These are phyloP conservation scores for Proisotoma minuta DNA, from an alignment of 2,888 invertebrate species.

Conservation along the genomic window DNA sequence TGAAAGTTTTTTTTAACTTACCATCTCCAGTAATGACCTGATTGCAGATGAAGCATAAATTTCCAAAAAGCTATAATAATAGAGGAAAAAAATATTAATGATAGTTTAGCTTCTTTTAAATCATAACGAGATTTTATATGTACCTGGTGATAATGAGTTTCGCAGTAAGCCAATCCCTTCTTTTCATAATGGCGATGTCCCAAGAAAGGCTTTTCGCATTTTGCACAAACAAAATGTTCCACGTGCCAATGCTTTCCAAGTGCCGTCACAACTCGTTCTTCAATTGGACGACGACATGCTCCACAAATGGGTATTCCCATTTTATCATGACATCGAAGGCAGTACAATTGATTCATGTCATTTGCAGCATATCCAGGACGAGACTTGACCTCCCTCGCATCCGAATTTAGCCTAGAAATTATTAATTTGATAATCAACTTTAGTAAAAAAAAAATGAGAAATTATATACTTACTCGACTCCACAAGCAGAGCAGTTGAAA, in stretches of 20 bases:
- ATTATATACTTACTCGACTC: too few relatives aligned
- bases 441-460: too few relatives aligned
- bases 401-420: too few relatives aligned
- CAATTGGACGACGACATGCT: slow-evolving; percentile 96
- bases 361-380: slow-evolving; percentile 83
- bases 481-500: slow-evolving; percentile 92
- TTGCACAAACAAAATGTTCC: slow-evolving; percentile 99
- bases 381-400: slow-evolving; percentile 91
- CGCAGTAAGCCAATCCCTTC: slow-evolving; percentile 97
- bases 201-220: slow-evolving; percentile 98
- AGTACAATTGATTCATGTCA: slow-evolving; percentile 93
- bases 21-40: slow-evolving; percentile 97
- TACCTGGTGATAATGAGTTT: slow-evolving; percentile 96
- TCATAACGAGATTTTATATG: too few relatives aligned
- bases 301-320: slow-evolving; percentile 99
- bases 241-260: slow-evolving; percentile 98
- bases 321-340: slow-evolving; percentile 96
- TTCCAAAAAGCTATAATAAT: too few relatives aligned
- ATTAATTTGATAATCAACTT: too few relatives aligned
- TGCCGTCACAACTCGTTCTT: slow-evolving; percentile 97
- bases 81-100: too few relatives aligned
- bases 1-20: slow-evolving; percentile 53
- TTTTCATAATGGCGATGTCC: slow-evolving; percentile 98
- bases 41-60: slow-evolving; percentile 97
- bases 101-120: too few relatives aligned